Evolutionary conservation across 2,113 vertebrate genomes (phyloP).

Genomic region (Rynchops niger): DNA sequence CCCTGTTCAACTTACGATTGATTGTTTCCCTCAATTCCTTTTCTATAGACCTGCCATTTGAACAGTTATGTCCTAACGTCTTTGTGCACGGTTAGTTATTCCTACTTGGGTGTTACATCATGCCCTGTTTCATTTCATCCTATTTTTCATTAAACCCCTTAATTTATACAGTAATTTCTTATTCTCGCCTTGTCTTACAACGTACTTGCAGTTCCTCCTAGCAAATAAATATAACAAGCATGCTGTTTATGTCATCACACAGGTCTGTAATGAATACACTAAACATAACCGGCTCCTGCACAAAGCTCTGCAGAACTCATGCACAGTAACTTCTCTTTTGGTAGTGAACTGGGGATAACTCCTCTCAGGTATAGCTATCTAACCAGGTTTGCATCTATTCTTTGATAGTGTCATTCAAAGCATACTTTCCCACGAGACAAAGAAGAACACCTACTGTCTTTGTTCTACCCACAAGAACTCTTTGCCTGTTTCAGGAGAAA

Average conservation of each 20-base stretch:
- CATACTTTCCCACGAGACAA: background rate
- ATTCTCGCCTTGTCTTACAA: background rate
- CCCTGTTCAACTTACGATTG: background rate
- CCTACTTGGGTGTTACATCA: background rate
- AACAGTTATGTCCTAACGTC: background rate
- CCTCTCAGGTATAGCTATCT: background rate
- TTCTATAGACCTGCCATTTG: background rate
- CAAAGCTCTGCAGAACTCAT: background rate
- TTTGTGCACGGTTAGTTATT: background rate
- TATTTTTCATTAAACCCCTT: background rate
- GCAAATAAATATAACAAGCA: background rate
- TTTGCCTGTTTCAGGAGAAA: background rate
- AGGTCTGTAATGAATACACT: background rate
- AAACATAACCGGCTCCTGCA: background rate
- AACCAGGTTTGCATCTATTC: background rate
- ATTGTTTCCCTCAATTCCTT: background rate
- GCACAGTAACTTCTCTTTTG: background rate
- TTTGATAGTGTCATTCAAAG: background rate
- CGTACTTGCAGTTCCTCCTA: background rate
- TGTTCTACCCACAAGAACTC: background rate
- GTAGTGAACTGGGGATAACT: background rate
- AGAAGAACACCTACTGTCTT: background rate
- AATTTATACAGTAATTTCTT: background rate
- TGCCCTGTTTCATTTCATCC: background rate
- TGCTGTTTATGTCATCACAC: background rate